These are phyloP conservation scores for Peromyscus aztecus DNA, from an alignment of 2,797 vertebrate genomes.

Conservation along the genomic window DNA sequence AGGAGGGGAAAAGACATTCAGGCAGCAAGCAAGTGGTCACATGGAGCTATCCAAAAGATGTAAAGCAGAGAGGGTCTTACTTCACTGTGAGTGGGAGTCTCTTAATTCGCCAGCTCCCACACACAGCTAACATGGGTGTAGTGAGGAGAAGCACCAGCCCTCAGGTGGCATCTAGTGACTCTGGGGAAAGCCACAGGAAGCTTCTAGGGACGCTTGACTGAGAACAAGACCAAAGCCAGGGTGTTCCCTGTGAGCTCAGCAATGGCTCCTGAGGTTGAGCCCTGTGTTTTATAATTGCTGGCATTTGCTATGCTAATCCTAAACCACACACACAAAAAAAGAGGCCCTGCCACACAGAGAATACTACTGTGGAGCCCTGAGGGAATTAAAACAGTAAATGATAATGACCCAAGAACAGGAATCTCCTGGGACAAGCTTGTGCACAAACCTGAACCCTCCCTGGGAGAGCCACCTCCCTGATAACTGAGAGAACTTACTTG, in stretches of 20 bases:
- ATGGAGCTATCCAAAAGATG: background rate
- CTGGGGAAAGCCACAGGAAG: conserved; percentile 14
- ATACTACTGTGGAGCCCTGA: background rate
- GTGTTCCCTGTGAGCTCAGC: background rate
- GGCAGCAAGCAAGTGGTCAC: background rate
- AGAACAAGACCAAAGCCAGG: background rate
- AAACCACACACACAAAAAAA: background rate
- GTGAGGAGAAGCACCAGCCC: background rate
- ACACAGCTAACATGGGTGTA: background rate
- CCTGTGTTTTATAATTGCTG: conserved; percentile 38
- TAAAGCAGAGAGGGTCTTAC: background rate
- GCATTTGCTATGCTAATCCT: conserved; percentile 2
- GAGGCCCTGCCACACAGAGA: background rate
- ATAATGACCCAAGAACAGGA: background rate
- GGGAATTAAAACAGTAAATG: background rate
- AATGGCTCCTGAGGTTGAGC: conserved; percentile 5
- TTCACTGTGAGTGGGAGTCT: background rate
- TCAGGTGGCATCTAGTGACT: background rate
- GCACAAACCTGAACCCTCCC: background rate
- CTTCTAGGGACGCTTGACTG: background rate
- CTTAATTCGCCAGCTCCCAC: background rate
- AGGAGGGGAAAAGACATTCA: background rate
- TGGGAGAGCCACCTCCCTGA: background rate
- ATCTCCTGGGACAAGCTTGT: background rate
- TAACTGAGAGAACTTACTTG: background rate